Conservation (phyloP, 2,113 vertebrate genomes). For the Chitala chitala region DNA sequence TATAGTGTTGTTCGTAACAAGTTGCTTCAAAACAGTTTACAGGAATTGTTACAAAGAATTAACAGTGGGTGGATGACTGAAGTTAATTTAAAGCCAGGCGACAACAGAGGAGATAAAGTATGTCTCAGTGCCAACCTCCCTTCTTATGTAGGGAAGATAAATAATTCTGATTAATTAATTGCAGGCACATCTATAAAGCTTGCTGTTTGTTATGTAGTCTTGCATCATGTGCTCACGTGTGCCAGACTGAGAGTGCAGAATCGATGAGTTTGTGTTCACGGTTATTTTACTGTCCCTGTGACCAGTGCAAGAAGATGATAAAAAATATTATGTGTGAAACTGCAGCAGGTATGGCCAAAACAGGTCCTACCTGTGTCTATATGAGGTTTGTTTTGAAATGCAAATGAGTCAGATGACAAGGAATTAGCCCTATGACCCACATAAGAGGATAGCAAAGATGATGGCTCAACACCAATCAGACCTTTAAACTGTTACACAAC, state of each 20-base stretch:
- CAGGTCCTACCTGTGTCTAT: slow-evolving; percentile 39
- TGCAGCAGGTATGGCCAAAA: slow-evolving; percentile 42
- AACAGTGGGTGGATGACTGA: too few relatives aligned
- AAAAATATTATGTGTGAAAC: slow-evolving; percentile 32
- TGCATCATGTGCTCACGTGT: too few relatives aligned
- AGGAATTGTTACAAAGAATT: too few relatives aligned
- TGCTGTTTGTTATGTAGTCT: too few relatives aligned
- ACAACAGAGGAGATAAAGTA: too few relatives aligned
- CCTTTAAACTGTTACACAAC: slow-evolving; percentile 58
- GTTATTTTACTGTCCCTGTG: neutral
- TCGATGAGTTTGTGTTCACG: neutral
- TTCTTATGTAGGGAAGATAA: too few relatives aligned
- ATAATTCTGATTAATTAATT: neutral
- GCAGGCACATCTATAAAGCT: too few relatives aligned
- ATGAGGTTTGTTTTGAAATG: slow-evolving; percentile 61
- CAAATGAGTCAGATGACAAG: slow-evolving; percentile 57
- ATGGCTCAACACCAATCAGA: slow-evolving; percentile 65
- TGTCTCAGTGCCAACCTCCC: too few relatives aligned
- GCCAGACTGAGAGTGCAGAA: too few relatives aligned
- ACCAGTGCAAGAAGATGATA: neutral
- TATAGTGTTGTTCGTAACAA: too few relatives aligned
- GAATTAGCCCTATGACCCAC: slow-evolving; percentile 57
- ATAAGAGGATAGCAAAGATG: slow-evolving; percentile 60
- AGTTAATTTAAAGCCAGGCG: too few relatives aligned
- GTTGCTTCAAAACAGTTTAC: too few relatives aligned